Evolutionary conservation across 1,140 invertebrate species (phyloP).

Genomic region (Ladona fulva): DNA sequence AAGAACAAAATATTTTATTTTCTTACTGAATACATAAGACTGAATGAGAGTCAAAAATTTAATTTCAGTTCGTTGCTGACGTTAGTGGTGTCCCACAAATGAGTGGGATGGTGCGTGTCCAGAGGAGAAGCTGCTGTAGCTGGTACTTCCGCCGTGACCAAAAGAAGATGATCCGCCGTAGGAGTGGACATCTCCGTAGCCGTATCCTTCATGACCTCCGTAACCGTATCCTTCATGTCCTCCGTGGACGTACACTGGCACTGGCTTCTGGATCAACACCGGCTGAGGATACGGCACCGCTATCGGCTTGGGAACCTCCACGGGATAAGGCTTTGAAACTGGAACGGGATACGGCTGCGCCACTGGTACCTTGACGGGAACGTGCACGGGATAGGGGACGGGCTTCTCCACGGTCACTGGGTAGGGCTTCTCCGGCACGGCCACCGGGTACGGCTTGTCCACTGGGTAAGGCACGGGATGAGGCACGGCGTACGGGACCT

Average conservation of each 20-base stretch:
- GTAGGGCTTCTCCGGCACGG: not conserved
- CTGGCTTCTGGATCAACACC: not conserved
- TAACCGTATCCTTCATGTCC: not conserved
- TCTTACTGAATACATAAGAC: too few species aligned
- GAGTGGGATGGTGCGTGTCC: not conserved
- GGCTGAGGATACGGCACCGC: not conserved
- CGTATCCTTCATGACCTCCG: not conserved
- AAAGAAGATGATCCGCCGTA: not conserved
- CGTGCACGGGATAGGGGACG: constrained; percentile 11
- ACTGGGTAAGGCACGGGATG: constrained; percentile 5
- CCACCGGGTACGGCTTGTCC: not conserved
- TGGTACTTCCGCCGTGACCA: not conserved
- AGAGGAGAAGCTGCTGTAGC: not conserved
- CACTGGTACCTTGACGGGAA: not conserved
- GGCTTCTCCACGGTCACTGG: constrained; percentile 14
- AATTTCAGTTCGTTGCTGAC: too few species aligned
- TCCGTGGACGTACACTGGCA: constrained; percentile 11
- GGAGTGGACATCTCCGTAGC: not conserved
- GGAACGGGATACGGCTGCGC: constrained; percentile 4
- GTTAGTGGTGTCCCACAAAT: not conserved
- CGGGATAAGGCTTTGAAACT: not conserved
- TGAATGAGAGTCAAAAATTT: too few species aligned
- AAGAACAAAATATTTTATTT: too few species aligned
- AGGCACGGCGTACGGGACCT: too few species aligned
- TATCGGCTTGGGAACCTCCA: constrained; percentile 12